phyloP scores from a whole-genome alignment of 2,113 vertebrate genomes.

The Myiozetetes cayanensis region DNA sequence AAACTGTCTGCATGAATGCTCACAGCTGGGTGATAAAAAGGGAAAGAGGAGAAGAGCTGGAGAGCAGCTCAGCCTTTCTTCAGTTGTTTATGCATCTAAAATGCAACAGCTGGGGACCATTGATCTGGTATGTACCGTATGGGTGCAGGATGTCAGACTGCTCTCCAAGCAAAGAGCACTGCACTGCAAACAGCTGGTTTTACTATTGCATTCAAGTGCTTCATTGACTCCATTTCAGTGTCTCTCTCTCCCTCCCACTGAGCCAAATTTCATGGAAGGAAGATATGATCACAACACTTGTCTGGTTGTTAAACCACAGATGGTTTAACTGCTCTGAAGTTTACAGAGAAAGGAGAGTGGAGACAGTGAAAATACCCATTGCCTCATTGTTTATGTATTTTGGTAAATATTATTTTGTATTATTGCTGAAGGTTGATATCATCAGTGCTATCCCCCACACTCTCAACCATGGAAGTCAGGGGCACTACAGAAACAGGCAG shows the following conservation, averaged over 20 bases:
- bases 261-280: not conserved
- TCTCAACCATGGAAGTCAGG: not conserved
- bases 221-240: not conserved
- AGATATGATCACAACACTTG: not conserved
- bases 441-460: not conserved
- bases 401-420: not conserved
- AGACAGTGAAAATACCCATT: not conserved
- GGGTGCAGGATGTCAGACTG: not conserved
- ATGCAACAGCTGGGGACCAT: not conserved
- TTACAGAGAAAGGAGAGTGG: not conserved
- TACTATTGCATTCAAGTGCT: fast-evolving
- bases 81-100: not conserved
- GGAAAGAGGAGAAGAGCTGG: not conserved
- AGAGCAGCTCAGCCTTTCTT: not conserved
- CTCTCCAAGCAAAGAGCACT: fast-evolving
- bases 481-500: not conserved
- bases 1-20: not conserved
- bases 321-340: not conserved
- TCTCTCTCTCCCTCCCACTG: not conserved
- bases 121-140: fast-evolving
- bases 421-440: not conserved
- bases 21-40: not conserved
- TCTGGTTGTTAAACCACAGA: not conserved
- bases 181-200: not conserved
- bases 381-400: not conserved